Evolutionary conservation across 2,797 vertebrate species (phyloP).

Genomic region (Ispidina picta): DNA sequence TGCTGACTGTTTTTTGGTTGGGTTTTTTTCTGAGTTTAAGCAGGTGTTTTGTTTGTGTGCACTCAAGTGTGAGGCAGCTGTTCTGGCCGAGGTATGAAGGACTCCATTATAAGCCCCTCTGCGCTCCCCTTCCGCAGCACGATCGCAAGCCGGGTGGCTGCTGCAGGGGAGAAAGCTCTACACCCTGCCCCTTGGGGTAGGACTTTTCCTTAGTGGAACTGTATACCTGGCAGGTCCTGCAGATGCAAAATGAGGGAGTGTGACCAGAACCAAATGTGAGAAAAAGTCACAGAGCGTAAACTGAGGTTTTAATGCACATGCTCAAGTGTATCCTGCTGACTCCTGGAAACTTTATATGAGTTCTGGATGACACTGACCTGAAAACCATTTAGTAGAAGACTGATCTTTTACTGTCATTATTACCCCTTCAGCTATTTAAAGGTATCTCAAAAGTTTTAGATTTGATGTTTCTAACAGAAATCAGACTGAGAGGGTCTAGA

Average conservation of each 20-base stretch:
- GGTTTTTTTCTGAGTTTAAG: neutral
- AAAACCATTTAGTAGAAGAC: neutral
- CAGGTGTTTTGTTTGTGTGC: slow-evolving; percentile 62
- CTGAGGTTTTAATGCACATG: neutral
- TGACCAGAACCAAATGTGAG: neutral
- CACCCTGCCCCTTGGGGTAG: neutral
- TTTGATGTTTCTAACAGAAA: neutral
- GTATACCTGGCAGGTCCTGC: neutral
- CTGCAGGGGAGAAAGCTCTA: neutral
- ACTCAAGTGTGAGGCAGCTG: slow-evolving; percentile 54
- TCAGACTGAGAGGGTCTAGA: neutral
- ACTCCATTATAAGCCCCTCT: neutral
- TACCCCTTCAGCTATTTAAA: neutral
- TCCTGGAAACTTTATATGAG: neutral
- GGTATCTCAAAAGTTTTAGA: neutral
- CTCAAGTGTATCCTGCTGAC: neutral
- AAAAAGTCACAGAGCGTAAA: neutral
- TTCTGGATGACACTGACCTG: neutral
- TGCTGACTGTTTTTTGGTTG: neutral
- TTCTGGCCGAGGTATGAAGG: slow-evolving; percentile 27
- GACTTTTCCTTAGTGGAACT: neutral
- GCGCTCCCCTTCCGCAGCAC: neutral
- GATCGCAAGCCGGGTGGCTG: neutral
- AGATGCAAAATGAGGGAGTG: neutral
- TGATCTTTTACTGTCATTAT: neutral